Evolutionary conservation across 2,888 invertebrate species (phyloP).

Genomic region (Oxycera nigricornis): DNA sequence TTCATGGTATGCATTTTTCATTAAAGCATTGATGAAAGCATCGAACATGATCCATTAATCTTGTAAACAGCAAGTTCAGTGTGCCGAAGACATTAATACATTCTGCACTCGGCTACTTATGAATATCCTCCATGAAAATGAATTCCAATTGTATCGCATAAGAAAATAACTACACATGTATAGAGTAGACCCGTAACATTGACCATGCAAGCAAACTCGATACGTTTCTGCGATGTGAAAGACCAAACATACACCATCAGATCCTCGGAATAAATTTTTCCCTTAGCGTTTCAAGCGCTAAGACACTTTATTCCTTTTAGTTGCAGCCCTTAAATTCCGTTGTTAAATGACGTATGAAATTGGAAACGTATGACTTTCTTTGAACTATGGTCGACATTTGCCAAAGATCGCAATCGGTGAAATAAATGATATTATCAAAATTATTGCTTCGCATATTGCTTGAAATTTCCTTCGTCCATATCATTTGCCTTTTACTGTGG

Average conservation of each 20-base stretch:
- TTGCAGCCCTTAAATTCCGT: slow-evolving; percentile 18
- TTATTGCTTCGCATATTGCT: not conserved
- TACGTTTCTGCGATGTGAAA: not conserved
- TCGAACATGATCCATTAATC: slow-evolving; percentile 15
- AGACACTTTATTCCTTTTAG: not conserved
- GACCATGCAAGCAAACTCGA: not conserved
- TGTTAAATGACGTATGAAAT: slow-evolving; percentile 46
- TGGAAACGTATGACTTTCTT: slow-evolving; percentile 41
- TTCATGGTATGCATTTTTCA: slow-evolving; percentile 22
- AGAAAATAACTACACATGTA: not conserved
- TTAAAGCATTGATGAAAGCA: slow-evolving; percentile 24
- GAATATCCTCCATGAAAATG: not conserved
- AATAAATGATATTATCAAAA: slow-evolving; percentile 26
- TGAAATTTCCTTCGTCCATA: not conserved
- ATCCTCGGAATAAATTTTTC: not conserved
- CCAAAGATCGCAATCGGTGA: not conserved
- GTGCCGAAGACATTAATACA: not conserved
- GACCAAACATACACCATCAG: not conserved
- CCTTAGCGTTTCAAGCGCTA: not conserved
- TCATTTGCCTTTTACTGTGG: no score
- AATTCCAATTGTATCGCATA: not conserved
- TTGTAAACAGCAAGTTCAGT: slow-evolving; percentile 1
- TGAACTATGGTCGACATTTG: not conserved
- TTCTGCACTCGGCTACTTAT: not conserved
- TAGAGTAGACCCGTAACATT: not conserved